Evolutionary conservation across 2,888 invertebrate species (phyloP), one percentile per base, ranked within the genome.

Genomic region (Drosophila multiciliata): DNA sequence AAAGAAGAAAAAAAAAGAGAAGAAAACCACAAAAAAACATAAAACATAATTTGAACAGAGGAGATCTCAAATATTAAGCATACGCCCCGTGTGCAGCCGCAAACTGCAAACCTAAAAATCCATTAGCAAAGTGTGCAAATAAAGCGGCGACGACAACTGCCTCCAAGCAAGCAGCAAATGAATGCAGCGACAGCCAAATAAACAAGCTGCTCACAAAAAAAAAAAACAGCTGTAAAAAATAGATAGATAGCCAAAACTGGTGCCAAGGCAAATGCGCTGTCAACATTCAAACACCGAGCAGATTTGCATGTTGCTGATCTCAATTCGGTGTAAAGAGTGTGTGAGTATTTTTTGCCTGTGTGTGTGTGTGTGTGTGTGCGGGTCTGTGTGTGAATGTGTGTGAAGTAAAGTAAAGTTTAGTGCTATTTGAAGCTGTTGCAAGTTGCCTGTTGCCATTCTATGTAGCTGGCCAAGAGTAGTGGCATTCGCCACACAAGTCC

Each of bases 111-210:
- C 81, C 81, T 65, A 68, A 57, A 89, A 89, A 87, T 89, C 85
- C 90, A 86, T 86, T 86, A 86, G 85, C 80, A 87, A 87, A 86
- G 82, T 87, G 90, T 84, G 82, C 80, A 89, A 89, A 86, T 80
- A 85, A 74, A 73, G 74, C 65, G 50, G 42, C 40, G 50, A 23
- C 50, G 54, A 26, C 36, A 45, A 45, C 45, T 71, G 73, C 71
- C 75, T 78, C 75, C 53, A 63, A 79, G 79, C 73, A 55, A 38
- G 36, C 55, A 80, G 36, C 55, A 80, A 84, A 88, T 84, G 83
- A 88, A 84, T 77, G 78, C 84, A 83, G 77, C 80, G 82, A 87
- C 80, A 87, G 73, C 67, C 80, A 89, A 89, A 89, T 82, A 87
- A 89, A 85, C 88, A 89, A 80, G 77, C 74, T 80, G 70, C 66